Conservation (phyloP, 2,113 vertebrate species). For the Laterallus jamaicensis region DNA sequence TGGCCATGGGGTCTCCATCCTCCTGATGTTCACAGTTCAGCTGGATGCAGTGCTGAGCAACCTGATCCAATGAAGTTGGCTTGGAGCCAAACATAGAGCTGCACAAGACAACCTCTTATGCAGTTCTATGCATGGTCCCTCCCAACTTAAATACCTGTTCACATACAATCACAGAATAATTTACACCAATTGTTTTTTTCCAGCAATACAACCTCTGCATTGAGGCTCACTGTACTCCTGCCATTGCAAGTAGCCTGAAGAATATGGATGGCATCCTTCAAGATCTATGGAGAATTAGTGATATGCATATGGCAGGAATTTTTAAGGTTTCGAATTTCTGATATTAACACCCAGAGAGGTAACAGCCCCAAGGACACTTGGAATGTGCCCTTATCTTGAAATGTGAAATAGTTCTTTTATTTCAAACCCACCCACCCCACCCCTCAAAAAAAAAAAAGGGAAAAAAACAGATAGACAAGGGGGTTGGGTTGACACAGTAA, state of each 20-base stretch:
- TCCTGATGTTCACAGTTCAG: neutral
- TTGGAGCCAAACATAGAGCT: neutral
- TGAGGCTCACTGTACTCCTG: neutral
- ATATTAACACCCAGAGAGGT: neutral
- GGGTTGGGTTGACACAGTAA: neutral
- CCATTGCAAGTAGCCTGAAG: neutral
- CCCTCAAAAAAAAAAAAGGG: too few relatives aligned
- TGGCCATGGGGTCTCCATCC: neutral
- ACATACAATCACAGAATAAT: neutral
- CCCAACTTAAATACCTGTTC: neutral
- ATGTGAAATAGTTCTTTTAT: neutral
- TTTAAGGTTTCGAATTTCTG: neutral
- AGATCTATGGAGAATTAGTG: neutral
- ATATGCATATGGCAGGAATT: neutral
- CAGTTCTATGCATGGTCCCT: neutral
- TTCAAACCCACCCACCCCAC: neutral
- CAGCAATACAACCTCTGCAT: neutral
- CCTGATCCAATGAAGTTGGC: fast-evolving
- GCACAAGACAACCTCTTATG: neutral
- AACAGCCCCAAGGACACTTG: neutral
- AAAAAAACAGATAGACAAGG: too few relatives aligned
- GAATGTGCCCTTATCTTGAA: neutral
- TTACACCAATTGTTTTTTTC: neutral
- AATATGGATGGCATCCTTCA: neutral
- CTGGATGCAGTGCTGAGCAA: neutral